Evolutionary conservation across 2,113 vertebrate species (phyloP).

Genomic region (Xiphophorus maculatus): DNA sequence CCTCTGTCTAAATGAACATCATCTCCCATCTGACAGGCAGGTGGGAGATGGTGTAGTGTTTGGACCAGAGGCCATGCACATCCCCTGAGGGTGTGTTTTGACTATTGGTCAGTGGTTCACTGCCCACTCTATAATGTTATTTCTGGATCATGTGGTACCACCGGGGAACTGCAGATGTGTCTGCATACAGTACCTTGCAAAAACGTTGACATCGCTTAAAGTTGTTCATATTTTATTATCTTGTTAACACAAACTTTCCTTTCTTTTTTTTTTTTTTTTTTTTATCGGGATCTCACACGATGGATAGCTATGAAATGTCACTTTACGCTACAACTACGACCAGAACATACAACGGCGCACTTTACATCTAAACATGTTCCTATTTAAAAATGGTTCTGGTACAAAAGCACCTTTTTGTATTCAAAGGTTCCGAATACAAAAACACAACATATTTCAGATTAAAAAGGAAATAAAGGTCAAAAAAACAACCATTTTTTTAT

Average conservation of each 20-base stretch:
- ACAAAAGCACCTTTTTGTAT: background rate
- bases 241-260: too few species aligned
- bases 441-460: background rate
- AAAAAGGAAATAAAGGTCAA: too few species aligned
- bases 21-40: conserved; percentile 43
- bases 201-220: background rate
- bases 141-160: conserved; percentile 4
- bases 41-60: conserved; percentile 33
- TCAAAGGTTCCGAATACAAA: background rate
- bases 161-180: background rate
- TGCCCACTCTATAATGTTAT: conserved; percentile 16
- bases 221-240: too few species aligned
- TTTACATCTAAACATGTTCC: background rate
- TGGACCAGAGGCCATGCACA: conserved; percentile 36
- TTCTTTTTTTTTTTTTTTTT: too few species aligned
- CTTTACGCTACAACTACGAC: background rate
- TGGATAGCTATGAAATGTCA: too few species aligned
- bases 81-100: conserved; percentile 5
- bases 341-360: background rate
- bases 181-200: background rate
- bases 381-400: background rate
- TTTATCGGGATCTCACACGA: too few species aligned
- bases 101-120: conserved; percentile 4
- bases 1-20: conserved; percentile 29
- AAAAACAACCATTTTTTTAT: background rate